Evolutionary conservation across 2,888 invertebrate genomes (phyloP), one percentile per base, ranked within the genome.

Genomic region (Monopis laevigella): DNA sequence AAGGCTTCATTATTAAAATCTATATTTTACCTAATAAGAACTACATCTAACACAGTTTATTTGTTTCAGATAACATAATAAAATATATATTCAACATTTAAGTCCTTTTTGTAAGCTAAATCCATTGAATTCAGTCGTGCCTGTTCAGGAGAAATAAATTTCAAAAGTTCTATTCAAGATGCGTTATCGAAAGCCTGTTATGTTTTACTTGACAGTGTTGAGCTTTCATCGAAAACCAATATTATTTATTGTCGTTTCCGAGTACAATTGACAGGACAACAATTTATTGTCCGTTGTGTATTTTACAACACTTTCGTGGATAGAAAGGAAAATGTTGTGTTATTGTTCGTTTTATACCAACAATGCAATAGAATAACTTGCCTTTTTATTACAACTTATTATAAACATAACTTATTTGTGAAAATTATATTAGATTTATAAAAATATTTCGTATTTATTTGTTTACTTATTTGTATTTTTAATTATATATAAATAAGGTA

Each of bases 141-240:
- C n/a, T n/a, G n/a, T n/a, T n/a, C n/a, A n/a, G n/a, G n/a, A n/a
- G n/a, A n/a, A n/a, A n/a, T n/a, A n/a, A n/a, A n/a, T n/a, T n/a
- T n/a, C n/a, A 29, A 29, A 29, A 13, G 29, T 7, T 29, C 13
- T 29, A 29, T 17, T 65, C 62, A 58, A 74, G 77, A 77, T 74
- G 58, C 52, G 50, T 56, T 73, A 77, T 75, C 73, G 62, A 36
- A 3, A 36, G 12, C 11, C n/a, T 16, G 6, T 12, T 21, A 21
- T 36, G 21, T 36, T 34, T 36, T 21, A 19, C 13, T 17, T 36
- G 36, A 36, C 36, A 36, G 36, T 21, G 36, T 36, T 21, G 36
- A 36, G 57, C 52, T 58, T 58, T 67, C 71, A 70, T 69, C 64
- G 60, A 54, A 53, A 55, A 53, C 52, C 49, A 59, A 56, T 50